Evolutionary conservation across 2,888 invertebrate species (phyloP).

Genomic region (Lapara coniferarum): DNA sequence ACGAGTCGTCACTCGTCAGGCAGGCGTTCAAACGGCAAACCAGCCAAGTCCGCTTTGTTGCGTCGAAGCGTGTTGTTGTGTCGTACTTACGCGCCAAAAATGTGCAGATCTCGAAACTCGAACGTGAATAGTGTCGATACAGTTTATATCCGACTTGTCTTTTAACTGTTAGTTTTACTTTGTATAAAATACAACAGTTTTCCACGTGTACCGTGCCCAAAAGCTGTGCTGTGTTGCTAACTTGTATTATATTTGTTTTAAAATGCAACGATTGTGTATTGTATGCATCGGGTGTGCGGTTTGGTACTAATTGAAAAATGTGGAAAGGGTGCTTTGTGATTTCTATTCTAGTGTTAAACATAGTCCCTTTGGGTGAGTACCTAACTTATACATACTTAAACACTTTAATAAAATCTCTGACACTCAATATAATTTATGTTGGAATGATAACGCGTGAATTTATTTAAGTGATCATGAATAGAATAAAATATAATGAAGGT

Average conservation of each 20-base stretch:
- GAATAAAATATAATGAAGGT: no score
- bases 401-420: no score
- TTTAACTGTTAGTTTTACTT: conserved; percentile 55
- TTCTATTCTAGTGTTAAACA: conserved; percentile 17
- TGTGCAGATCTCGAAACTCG: conserved; percentile 53
- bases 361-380: conserved; percentile 25
- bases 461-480: no score
- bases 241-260: conserved; percentile 47
- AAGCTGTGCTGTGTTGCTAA: conserved; percentile 55
- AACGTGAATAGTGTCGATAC: conserved; percentile 32
- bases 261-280: conserved; percentile 72
- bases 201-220: conserved; percentile 53
- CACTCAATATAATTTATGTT: no score
- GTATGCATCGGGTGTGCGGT: conserved; percentile 63
- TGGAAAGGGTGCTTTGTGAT: conserved; percentile 58
- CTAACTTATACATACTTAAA: background rate
- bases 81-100: conserved; percentile 54
- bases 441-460: no score
- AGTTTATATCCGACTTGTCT: conserved; percentile 37
- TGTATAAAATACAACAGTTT: conserved; percentile 58
- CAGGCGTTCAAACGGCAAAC: background rate
- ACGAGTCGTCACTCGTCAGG: background rate
- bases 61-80: conserved; percentile 54
- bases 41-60: conserved; percentile 53
- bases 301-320: conserved; percentile 70